Evolutionary conservation across 2,888 invertebrate genomes (phyloP).

Genomic region (Osmoderma eremita): DNA sequence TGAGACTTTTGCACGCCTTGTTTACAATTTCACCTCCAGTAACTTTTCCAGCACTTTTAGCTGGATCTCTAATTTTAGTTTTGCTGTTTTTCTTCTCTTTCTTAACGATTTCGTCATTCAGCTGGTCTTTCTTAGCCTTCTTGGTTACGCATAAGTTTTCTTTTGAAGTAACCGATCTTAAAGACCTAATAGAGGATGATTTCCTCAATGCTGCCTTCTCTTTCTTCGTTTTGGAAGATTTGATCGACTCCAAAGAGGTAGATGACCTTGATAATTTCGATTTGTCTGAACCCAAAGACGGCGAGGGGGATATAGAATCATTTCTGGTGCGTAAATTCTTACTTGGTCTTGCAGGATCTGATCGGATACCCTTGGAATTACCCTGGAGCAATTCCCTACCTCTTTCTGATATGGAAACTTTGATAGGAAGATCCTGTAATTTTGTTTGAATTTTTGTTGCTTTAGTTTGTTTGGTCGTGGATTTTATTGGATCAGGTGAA

Average conservation of each 20-base stretch:
- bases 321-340: constrained; percentile 46
- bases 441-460: constrained; percentile 54
- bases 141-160: constrained; percentile 52
- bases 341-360: constrained; percentile 43
- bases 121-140: constrained; percentile 59
- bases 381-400: constrained; percentile 53
- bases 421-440: constrained; percentile 63
- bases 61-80: constrained; percentile 9
- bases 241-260: constrained; percentile 57
- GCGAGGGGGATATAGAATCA: constrained; percentile 48
- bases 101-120: constrained; percentile 56
- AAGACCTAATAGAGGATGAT: neutral
- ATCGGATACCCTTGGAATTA: neutral
- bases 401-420: constrained; percentile 61
- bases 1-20: constrained; percentile 49
- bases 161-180: constrained; percentile 32
- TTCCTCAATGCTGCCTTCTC: constrained; percentile 4
- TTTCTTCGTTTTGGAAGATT: constrained; percentile 48
- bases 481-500: constrained; percentile 41
- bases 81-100: constrained; percentile 51
- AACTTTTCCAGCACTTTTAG: constrained; percentile 54
- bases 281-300: constrained; percentile 52
- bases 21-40: constrained; percentile 53
- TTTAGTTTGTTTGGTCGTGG: constrained; percentile 51
- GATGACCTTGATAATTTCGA: constrained; percentile 51